Conservation (phyloP, 2,888 invertebrate genomes). For the Mycalesis mineus region DNA sequence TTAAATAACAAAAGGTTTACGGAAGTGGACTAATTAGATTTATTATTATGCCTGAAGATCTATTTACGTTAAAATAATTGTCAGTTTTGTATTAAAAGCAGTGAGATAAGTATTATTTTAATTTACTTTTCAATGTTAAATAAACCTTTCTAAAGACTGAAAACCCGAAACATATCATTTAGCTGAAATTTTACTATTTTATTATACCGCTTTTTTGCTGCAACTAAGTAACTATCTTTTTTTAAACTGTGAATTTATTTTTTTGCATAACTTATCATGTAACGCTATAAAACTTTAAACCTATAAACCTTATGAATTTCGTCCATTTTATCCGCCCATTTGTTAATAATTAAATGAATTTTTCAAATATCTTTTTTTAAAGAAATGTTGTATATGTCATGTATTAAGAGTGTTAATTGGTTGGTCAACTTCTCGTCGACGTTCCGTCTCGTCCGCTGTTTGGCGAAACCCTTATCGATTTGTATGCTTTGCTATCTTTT, state of each 20-base stretch:
- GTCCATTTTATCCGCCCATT: conserved; percentile 31
- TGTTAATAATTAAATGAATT: conserved; percentile 17
- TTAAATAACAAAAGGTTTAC: too few relatives aligned
- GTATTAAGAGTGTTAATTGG: background rate
- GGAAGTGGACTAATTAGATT: too few relatives aligned
- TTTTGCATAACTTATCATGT: background rate
- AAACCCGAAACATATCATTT: conserved; percentile 60
- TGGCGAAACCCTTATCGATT: too few relatives aligned
- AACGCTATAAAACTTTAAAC: conserved; percentile 15
- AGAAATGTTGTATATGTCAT: background rate
- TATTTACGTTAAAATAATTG: background rate
- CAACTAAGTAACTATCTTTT: background rate
- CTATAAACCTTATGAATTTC: conserved; percentile 28
- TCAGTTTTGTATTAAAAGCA: conserved; percentile 3
- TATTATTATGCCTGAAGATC: too few relatives aligned
- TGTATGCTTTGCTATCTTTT: too few relatives aligned
- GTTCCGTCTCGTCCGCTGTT: too few relatives aligned
- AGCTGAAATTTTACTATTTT: conserved; percentile 38
- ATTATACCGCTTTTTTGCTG: conserved; percentile 18
- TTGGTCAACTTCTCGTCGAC: too few relatives aligned
- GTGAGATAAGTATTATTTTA: background rate
- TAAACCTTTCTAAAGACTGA: conserved; percentile 56
- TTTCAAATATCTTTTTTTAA: conserved; percentile 10
- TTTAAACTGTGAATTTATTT: background rate
- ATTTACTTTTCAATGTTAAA: conserved; percentile 11